phyloP scores from a whole-genome alignment of 1,140 invertebrate species.

The Diachasma alloeum region DNA sequence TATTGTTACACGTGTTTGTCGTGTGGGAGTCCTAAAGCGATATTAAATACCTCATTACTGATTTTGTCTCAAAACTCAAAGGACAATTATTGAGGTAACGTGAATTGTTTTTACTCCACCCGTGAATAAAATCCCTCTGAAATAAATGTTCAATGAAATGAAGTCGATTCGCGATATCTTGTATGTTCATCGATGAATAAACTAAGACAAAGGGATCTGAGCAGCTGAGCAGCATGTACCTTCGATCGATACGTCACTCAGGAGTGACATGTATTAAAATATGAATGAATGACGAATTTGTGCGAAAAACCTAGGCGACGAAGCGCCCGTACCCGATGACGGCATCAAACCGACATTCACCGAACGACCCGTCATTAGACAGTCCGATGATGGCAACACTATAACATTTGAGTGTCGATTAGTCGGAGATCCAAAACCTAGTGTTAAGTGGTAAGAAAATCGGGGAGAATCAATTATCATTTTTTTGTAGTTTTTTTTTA shows the following conservation, averaged over 20 bases:
- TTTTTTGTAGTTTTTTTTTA: conserved; percentile 15
- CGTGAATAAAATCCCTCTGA: neutral
- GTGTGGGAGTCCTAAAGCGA: conserved; percentile 36
- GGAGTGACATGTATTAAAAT: neutral
- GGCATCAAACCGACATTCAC: conserved; percentile 95
- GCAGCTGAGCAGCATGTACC: conserved; percentile 1
- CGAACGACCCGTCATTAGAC: conserved; percentile 93
- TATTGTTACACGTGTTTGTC: conserved; percentile 41
- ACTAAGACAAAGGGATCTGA: neutral
- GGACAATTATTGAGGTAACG: neutral
- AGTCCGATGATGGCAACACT: conserved; percentile 91
- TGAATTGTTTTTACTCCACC: neutral
- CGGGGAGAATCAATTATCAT: neutral
- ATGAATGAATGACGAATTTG: conserved; percentile 37
- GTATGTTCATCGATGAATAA: neutral
- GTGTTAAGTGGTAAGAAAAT: conserved; percentile 85
- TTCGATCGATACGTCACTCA: conserved; percentile 33
- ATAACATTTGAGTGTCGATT: conserved; percentile 96
- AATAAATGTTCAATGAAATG: neutral
- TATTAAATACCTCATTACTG: conserved; percentile 1
- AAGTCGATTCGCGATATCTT: neutral
- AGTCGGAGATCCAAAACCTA: conserved; percentile 92
- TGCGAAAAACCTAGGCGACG: conserved; percentile 78
- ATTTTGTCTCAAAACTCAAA: neutral
- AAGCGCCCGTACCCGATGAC: conserved; percentile 87